A percentile compares a stretch with the other conserved stretches of the same genome.
phyloP scores from a whole-genome alignment of 1,140 invertebrate species.

The Bicyclus anynana region DNA sequence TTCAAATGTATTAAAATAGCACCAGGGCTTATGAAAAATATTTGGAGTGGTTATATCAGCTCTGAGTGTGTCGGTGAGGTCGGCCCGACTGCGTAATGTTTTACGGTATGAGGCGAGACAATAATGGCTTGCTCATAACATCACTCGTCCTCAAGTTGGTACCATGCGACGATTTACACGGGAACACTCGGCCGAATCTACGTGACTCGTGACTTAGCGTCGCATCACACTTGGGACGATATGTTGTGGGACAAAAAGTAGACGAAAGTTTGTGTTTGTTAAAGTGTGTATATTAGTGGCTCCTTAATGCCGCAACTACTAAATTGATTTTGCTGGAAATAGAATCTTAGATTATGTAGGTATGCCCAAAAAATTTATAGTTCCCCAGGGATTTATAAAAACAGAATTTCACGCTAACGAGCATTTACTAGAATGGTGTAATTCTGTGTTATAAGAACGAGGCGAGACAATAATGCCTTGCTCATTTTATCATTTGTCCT shows the following conservation, averaged over 20 bases:
- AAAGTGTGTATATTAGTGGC: too few species aligned
- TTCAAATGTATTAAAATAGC: not conserved
- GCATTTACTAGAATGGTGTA: too few species aligned
- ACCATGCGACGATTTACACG: constrained; percentile 51
- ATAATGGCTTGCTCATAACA: constrained; percentile 77
- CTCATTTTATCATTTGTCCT: constrained; percentile 76
- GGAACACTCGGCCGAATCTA: constrained; percentile 38
- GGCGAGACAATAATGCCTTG: constrained; percentile 76
- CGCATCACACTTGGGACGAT: not conserved
- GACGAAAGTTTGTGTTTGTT: too few species aligned
- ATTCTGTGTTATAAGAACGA: too few species aligned
- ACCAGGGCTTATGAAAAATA: not conserved
- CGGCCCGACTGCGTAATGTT: constrained; percentile 71
- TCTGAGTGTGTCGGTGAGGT: constrained; percentile 49
- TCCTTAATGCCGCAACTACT: too few species aligned
- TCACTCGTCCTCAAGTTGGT: constrained; percentile 70
- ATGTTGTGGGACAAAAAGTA: not conserved
- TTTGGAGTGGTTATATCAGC: constrained; percentile 46
- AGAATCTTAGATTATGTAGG: too few species aligned
- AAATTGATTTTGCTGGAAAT: too few species aligned
- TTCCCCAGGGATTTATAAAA: too few species aligned
- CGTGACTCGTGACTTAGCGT: constrained; percentile 13
- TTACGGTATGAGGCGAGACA: constrained; percentile 76
- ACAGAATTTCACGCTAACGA: too few species aligned
- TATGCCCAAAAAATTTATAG: too few species aligned